Conservation (phyloP, 2,888 invertebrate species). For the Pristionchus maxplancki region DNA sequence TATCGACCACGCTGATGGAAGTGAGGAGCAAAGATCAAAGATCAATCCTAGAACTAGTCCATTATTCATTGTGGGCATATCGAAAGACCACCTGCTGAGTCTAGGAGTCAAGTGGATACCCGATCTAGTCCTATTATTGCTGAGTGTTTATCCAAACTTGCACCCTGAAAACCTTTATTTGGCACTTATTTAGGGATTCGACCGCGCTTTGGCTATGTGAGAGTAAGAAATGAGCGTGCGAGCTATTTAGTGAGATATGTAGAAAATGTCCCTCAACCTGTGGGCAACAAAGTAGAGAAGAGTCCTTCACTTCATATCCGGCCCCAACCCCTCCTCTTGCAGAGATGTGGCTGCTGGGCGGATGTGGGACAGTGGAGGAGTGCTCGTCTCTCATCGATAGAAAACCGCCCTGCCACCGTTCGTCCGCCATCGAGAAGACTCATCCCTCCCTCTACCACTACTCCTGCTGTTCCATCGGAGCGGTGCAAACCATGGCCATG, state of each 20-base stretch:
- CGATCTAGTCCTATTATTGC: no score
- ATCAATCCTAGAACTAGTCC: not conserved
- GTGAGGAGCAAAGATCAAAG: constrained; percentile 12
- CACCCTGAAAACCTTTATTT: no score
- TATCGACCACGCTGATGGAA: not conserved
- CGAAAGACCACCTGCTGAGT: not conserved
- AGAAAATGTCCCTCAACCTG: no score
- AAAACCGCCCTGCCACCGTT: not conserved
- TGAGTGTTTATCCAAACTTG: no score
- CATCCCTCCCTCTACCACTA: constrained; percentile 37
- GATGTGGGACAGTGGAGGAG: not conserved
- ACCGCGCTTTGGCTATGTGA: no score
- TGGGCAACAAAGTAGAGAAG: no score
- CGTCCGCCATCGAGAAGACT: constrained; percentile 26
- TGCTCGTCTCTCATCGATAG: not conserved
- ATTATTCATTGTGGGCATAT: not conserved
- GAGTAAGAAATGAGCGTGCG: no score
- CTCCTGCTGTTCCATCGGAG: not conserved
- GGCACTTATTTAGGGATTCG: no score
- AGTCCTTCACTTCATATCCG: no score
- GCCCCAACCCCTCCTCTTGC: not conserved
- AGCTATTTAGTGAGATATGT: no score
- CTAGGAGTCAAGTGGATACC: not conserved
- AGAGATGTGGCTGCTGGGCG: constrained; percentile 26
- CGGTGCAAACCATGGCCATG: not conserved